phyloP scores from a whole-genome alignment of 2,888 invertebrate genomes.

The Acleris cristana region DNA sequence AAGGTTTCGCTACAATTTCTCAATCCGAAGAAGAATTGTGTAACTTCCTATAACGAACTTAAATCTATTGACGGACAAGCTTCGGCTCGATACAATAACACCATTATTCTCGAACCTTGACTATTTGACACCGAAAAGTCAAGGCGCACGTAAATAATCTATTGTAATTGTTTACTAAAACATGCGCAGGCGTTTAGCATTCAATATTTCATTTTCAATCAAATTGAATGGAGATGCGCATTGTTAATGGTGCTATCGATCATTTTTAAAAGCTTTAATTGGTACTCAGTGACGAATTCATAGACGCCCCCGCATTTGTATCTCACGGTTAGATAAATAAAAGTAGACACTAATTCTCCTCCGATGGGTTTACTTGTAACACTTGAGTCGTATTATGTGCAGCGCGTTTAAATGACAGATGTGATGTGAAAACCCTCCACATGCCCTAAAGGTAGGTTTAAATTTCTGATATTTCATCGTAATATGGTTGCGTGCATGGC shows the following conservation, averaged over 20 bases:
- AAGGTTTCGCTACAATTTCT: constrained; percentile 32
- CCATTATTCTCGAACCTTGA: constrained; percentile 61
- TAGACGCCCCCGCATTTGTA: constrained; percentile 7
- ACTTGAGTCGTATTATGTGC: no score
- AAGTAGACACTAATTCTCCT: not conserved
- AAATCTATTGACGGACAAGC: constrained; percentile 25
- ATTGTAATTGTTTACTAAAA: constrained; percentile 63
- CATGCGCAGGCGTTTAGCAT: constrained; percentile 46
- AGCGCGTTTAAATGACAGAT: no score
- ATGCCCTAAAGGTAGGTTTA: no score
- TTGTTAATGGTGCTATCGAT: constrained; percentile 43
- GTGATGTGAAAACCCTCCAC: no score
- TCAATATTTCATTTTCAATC: constrained; percentile 39
- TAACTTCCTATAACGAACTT: constrained; percentile 37
- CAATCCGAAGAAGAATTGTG: constrained; percentile 31
- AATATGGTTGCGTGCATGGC: no score
- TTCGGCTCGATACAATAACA: constrained; percentile 51
- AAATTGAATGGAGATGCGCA: constrained; percentile 23
- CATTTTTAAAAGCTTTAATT: constrained; percentile 53
- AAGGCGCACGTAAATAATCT: constrained; percentile 52
- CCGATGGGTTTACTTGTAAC: no score
- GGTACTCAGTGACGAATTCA: constrained; percentile 19
- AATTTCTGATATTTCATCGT: no score
- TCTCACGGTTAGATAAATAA: not conserved
- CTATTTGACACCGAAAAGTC: constrained; percentile 62